Conservation (phyloP, 2,888 invertebrate genomes). For the Hartigia nigra region DNA sequence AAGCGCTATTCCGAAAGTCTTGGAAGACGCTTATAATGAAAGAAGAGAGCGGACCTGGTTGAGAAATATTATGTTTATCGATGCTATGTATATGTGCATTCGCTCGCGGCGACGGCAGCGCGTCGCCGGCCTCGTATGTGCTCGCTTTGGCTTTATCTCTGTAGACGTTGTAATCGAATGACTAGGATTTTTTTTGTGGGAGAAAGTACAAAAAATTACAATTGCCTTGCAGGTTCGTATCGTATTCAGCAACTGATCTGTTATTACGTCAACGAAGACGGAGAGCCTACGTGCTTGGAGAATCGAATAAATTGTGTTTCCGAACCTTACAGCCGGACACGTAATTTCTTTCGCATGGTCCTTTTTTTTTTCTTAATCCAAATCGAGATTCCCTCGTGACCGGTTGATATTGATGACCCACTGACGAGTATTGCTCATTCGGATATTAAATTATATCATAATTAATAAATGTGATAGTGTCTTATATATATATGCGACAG, state of each 20-base stretch:
- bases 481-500: not conserved
- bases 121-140: not conserved
- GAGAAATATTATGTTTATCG: slow-evolving; percentile 10
- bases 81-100: not conserved
- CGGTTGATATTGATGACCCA: not conserved
- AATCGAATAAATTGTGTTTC: not conserved
- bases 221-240: slow-evolving; percentile 32
- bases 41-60: slow-evolving; percentile 4
- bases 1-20: slow-evolving; percentile 1
- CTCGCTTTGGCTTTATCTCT: not conserved
- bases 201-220: slow-evolving; percentile 47
- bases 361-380: not conserved
- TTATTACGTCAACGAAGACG: slow-evolving; percentile 15
- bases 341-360: not conserved
- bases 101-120: not conserved
- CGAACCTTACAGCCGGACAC: not conserved
- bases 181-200: slow-evolving; percentile 27
- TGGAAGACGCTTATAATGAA: slow-evolving; percentile 4
- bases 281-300: not conserved
- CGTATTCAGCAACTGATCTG: slow-evolving; percentile 13
- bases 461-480: not conserved
- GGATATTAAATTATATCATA: not conserved
- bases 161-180: slow-evolving; percentile 5
- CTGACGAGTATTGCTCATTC: not conserved
- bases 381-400: not conserved